These are phyloP conservation scores for Eurosta solidaginis DNA, from an alignment of 1,140 invertebrate genomes.

Conservation along the genomic window DNA sequence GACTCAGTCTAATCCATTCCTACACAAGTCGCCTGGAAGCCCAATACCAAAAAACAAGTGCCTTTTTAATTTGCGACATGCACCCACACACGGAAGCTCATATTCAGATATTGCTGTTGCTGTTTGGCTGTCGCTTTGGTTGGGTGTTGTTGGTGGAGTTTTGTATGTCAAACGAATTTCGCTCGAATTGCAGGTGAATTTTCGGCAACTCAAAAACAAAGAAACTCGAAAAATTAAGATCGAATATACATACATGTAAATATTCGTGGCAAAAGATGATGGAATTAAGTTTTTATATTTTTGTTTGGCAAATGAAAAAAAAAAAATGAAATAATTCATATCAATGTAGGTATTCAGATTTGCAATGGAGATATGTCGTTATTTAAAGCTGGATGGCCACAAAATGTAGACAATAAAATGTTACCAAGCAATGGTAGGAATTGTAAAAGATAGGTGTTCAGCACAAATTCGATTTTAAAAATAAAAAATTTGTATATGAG, in stretches of 20 bases:
- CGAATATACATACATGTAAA: neutral
- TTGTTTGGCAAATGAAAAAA: neutral
- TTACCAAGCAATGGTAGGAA: neutral
- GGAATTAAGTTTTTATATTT: neutral
- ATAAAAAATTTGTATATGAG: neutral
- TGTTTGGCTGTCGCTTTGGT: neutral
- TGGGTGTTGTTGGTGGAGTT: neutral
- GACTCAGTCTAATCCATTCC: too few relatives aligned
- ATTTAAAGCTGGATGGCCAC: neutral
- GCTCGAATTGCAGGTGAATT: neutral
- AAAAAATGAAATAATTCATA: neutral
- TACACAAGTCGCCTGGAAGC: neutral
- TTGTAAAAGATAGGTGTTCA: neutral
- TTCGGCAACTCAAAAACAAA: neutral
- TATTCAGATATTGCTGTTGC: neutral
- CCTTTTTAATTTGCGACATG: neutral
- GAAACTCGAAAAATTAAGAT: neutral
- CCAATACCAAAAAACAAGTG: neutral
- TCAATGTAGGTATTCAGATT: conserved; percentile 1
- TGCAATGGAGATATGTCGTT: neutral
- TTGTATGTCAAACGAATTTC: neutral
- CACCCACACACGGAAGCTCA: neutral
- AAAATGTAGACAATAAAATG: neutral
- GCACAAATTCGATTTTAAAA: neutral
- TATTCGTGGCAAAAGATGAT: neutral